phyloP scores from a whole-genome alignment of 2,797 vertebrate species.

The Clarias platycephalus region DNA sequence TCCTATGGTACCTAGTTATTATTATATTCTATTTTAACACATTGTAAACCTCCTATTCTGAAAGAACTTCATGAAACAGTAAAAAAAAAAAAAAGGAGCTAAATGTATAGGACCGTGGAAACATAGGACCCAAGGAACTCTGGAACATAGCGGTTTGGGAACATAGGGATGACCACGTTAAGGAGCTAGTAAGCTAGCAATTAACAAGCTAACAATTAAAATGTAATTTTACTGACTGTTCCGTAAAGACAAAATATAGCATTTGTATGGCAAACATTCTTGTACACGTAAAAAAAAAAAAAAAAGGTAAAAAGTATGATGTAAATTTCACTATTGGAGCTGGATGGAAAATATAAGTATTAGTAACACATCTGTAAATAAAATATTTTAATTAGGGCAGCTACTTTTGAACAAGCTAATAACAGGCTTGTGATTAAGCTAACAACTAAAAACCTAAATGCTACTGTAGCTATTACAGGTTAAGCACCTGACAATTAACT shows the following conservation, averaged over 20 bases:
- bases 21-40: too few relatives aligned
- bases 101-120: too few relatives aligned
- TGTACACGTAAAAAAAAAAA: not conserved
- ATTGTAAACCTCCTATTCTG: too few relatives aligned
- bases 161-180: too few relatives aligned
- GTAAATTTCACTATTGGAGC: not conserved
- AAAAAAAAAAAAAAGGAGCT: too few relatives aligned
- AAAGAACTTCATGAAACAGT: too few relatives aligned
- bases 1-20: too few relatives aligned
- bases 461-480: not conserved
- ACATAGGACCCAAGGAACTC: too few relatives aligned
- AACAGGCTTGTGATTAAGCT: not conserved
- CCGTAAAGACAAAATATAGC: not conserved
- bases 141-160: too few relatives aligned
- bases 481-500: not conserved
- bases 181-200: not conserved
- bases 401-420: not conserved
- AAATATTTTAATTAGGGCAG: not conserved
- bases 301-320: not conserved
- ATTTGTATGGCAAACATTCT: not conserved
- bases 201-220: not conserved
- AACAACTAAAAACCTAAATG: not conserved
- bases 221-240: not conserved
- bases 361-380: not conserved
- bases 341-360: not conserved